Percentiles rank a stretch among this genome's conserved stretches.
phyloP scores from a whole-genome alignment of 2,113 vertebrate species.

The Lasiurus borealis region DNA sequence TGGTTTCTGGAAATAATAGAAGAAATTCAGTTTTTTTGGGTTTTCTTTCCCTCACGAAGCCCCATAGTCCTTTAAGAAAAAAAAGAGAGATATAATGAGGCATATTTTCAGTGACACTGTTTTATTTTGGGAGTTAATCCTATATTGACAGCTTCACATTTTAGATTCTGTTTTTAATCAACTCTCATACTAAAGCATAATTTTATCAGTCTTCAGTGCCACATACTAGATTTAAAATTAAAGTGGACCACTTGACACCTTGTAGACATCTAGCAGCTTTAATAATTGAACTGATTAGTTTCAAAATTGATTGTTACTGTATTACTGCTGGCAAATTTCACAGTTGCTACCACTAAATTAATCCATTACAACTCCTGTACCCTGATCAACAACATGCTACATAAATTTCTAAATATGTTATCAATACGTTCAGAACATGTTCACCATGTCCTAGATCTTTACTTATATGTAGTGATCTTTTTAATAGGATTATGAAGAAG shows the following conservation, averaged over 20 bases:
- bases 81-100: background rate
- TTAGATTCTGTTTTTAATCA: conserved; percentile 40
- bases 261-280: background rate
- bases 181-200: background rate
- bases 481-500: conserved; percentile 92
- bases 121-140: conserved; percentile 21
- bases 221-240: conserved; percentile 31
- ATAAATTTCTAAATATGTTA: background rate
- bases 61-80: conserved; percentile 20
- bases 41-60: background rate
- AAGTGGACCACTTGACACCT: background rate
- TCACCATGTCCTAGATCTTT: background rate
- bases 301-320: background rate
- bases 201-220: background rate
- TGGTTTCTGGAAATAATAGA: conserved; percentile 35
- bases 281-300: background rate
- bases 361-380: background rate
- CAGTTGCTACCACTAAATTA: background rate
- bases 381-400: background rate
- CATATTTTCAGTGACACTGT: background rate
- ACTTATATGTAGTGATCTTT: background rate
- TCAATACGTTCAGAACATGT: background rate
- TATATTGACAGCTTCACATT: background rate
- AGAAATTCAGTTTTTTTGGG: background rate
- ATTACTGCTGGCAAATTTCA: background rate